phyloP scores from a whole-genome alignment of 2,888 invertebrate genomes.

The Xestoiulus laeticollis region DNA sequence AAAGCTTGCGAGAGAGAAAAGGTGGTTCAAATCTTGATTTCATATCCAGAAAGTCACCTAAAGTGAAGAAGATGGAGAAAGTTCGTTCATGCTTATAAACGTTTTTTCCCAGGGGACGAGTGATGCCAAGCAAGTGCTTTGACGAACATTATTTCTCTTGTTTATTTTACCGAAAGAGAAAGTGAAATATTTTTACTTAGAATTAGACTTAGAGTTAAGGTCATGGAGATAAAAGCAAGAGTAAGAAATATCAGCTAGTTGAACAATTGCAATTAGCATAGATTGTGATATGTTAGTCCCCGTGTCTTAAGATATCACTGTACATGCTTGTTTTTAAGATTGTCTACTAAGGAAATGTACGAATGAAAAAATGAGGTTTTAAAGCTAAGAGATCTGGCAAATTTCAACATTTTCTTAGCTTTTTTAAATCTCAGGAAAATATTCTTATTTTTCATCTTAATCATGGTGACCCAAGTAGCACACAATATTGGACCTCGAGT shows the following conservation, averaged over 20 bases:
- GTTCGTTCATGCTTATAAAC: slow-evolving; percentile 34
- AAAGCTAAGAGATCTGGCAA: not conserved
- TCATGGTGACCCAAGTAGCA: too few relatives aligned
- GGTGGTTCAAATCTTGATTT: slow-evolving; percentile 37
- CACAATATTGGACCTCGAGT: too few relatives aligned
- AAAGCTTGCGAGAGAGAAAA: slow-evolving; percentile 24
- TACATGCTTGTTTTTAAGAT: too few relatives aligned
- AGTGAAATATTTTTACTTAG: slow-evolving; percentile 27
- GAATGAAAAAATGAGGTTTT: not conserved
- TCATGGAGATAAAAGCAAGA: not conserved
- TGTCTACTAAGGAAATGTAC: too few relatives aligned
- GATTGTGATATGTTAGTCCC: not conserved
- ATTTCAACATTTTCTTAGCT: not conserved
- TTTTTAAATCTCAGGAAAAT: too few relatives aligned
- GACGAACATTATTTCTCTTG: slow-evolving; percentile 15
- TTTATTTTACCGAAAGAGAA: slow-evolving; percentile 13
- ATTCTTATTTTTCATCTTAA: too few relatives aligned
- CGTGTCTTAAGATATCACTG: not conserved
- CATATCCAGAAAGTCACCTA: slow-evolving; percentile 37
- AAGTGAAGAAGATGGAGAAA: slow-evolving; percentile 20
- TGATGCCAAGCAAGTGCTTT: slow-evolving; percentile 28
- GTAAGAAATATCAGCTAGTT: not conserved
- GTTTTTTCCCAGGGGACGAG: not conserved
- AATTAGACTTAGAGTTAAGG: not conserved
- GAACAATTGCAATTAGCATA: not conserved